Base-by-base conservation (phyloP, 1,140 invertebrate species). In the Trigoniulus corallinus region DNA sequence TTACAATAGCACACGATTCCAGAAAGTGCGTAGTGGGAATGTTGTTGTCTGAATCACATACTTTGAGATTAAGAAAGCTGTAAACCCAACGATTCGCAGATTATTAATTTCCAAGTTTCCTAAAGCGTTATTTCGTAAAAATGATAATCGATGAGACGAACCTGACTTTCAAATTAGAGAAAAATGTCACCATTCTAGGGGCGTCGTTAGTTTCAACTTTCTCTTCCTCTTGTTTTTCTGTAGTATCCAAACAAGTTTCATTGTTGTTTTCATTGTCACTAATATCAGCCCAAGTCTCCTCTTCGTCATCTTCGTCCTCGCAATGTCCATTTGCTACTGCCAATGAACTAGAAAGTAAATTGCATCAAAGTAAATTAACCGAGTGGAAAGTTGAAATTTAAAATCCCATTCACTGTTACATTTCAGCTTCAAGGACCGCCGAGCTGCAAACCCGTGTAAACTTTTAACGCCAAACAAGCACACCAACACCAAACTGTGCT, bases 21-120 rank as follows among this genome's bases (percentile, higher is more conserved):
- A 51, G 22, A 34, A 46, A 51, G 10, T 34, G 21, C 20, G 18
- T 12, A 1, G 45, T 22, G 3, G 20, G 24, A 24, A 54, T 52
- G 12, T 15, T 12, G 10, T 24, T 41, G 13, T 41, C 18, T 54
- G n/a, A n/a, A n/a, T 26, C 53, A 23, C 7, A 25, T 3, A 21
- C n/a, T 25, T 20, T 22, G n/a, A 54, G 47, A 20, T 41, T 49
- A 15, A 52, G n/a, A 50, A 55, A 54, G 18, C 47, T 55, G 23
- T 18, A 53, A 44, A 44, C 12, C 4, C 42, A 44, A 44, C 15
- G 15, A 44, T 21, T 44, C 24, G 21, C 7, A n/a, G n/a, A n/a
- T n/a, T n/a, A n/a, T n/a, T n/a, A n/a, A n/a, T n/a, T n/a, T n/a
- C n/a, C n/a, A n/a, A n/a, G n/a, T n/a, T n/a, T n/a, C n/a, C n/a